Evolutionary conservation across 2,797 vertebrate genomes (phyloP).

Genomic region (Coccyzus lansbergi): DNA sequence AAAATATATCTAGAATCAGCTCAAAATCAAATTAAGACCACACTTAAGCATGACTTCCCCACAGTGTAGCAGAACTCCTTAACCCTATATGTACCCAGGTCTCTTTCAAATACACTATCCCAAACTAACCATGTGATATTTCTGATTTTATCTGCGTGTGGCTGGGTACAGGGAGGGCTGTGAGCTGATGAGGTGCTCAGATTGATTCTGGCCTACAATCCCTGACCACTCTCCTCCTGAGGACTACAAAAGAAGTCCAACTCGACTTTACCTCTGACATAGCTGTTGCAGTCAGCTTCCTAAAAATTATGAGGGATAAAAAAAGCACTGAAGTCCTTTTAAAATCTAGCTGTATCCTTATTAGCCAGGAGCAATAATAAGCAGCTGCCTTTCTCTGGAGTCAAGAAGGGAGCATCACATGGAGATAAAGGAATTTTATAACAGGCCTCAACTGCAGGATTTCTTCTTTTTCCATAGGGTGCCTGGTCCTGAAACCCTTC

Average conservation of each 20-base stretch:
- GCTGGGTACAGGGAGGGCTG: background rate
- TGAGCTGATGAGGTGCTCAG: background rate
- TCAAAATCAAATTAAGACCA: background rate
- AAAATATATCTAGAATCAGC: background rate
- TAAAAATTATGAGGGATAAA: background rate
- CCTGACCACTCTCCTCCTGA: background rate
- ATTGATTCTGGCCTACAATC: rapidly evolving
- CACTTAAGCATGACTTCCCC: background rate
- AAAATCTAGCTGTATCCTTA: background rate
- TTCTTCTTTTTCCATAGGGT: slow-evolving; percentile 9
- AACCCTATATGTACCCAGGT: rapidly evolving
- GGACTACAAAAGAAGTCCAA: background rate
- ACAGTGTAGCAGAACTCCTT: background rate
- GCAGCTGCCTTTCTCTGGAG: background rate
- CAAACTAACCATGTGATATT: rapidly evolving
- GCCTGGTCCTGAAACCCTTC: slow-evolving; percentile 7
- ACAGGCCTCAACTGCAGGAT: background rate
- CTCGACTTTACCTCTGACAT: background rate
- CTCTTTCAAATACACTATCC: background rate
- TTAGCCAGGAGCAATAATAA: background rate
- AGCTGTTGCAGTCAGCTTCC: background rate
- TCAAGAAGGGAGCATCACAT: background rate
- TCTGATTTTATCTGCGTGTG: background rate
- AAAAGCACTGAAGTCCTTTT: background rate
- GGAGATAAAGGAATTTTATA: slow-evolving; percentile 10